Percentiles rank a stretch among this genome's conserved stretches.
Evolutionary conservation across 2,888 invertebrate genomes (phyloP).

Genomic region (Limenitis arthemis): DNA sequence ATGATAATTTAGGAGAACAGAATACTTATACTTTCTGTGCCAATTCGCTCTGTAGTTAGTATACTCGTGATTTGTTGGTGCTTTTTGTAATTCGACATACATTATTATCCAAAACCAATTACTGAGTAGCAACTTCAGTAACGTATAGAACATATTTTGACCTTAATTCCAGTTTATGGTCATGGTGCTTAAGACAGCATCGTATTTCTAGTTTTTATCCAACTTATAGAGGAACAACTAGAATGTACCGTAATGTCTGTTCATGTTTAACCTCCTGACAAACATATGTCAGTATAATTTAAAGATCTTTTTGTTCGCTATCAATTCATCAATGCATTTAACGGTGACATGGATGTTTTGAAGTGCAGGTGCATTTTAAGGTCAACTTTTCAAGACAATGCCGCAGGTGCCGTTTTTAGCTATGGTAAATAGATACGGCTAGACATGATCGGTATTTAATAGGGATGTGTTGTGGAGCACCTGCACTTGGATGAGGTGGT

Average conservation of each 20-base stretch:
- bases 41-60: not conserved
- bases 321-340: conserved; percentile 34
- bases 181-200: conserved; percentile 2
- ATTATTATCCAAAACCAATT: not conserved
- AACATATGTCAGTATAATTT: conserved; percentile 16
- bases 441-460: conserved; percentile 70
- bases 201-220: conserved; percentile 2
- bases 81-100: not conserved
- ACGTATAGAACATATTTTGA: conserved; percentile 4
- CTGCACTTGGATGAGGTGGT: conserved; percentile 54
- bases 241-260: conserved; percentile 19
- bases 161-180: conserved; percentile 8
- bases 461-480: conserved; percentile 67
- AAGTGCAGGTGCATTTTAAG: conserved; percentile 55
- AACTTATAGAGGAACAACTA: conserved; percentile 8
- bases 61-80: not conserved
- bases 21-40: too few relatives aligned
- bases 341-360: conserved; percentile 35
- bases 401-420: conserved; percentile 58
- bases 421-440: conserved; percentile 65
- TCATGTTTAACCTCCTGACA: conserved; percentile 13
- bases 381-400: conserved; percentile 60
- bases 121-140: not conserved
- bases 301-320: conserved; percentile 11
- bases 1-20: not conserved